Conservation (phyloP, 53 echinoderm and acorn worm species). For the Holothuria scabra region DNA sequence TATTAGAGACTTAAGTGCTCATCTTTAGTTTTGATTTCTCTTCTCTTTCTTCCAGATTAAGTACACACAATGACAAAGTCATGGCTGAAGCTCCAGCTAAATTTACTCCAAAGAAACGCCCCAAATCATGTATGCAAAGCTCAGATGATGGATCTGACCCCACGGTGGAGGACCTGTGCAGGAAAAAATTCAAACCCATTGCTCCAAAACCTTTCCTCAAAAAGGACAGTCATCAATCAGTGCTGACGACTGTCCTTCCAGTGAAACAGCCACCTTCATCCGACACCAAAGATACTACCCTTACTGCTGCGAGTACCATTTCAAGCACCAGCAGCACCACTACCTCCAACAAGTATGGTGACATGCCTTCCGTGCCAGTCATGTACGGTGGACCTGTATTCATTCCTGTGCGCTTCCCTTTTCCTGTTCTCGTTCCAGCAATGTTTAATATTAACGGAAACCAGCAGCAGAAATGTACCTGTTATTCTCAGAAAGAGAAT, state of each 20-base stretch:
- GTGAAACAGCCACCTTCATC: constrained; percentile 58
- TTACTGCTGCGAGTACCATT: neutral
- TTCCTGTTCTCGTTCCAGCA: constrained; percentile 68
- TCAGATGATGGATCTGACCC: constrained; percentile 70
- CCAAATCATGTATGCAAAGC: constrained; percentile 39
- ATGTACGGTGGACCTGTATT: constrained; percentile 72
- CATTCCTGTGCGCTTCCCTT: constrained; percentile 67
- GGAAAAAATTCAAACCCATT: constrained; percentile 99
- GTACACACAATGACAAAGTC: constrained; percentile 38
- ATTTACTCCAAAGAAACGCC: constrained; percentile 54
- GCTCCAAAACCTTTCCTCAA: constrained; percentile 94
- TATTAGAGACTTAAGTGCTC: no score
- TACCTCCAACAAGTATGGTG: neutral
- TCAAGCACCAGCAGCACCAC: neutral
- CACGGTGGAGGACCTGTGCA: constrained; percentile 83
- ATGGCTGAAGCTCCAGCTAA: constrained; percentile 43
- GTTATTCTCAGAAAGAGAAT: neutral
- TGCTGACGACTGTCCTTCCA: constrained; percentile 79
- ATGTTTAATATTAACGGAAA: constrained; percentile 55
- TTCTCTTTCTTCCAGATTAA: neutral
- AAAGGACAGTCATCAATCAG: constrained; percentile 94
- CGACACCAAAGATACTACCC: constrained; percentile 29
- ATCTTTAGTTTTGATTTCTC: neutral
- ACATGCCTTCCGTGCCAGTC: constrained; percentile 49
- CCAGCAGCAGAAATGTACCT: neutral